A percentile compares a stretch with the other conserved stretches of the same genome.
Evolutionary conservation across 2,888 invertebrate genomes (phyloP).

Genomic region (Stratiomys singularior): DNA sequence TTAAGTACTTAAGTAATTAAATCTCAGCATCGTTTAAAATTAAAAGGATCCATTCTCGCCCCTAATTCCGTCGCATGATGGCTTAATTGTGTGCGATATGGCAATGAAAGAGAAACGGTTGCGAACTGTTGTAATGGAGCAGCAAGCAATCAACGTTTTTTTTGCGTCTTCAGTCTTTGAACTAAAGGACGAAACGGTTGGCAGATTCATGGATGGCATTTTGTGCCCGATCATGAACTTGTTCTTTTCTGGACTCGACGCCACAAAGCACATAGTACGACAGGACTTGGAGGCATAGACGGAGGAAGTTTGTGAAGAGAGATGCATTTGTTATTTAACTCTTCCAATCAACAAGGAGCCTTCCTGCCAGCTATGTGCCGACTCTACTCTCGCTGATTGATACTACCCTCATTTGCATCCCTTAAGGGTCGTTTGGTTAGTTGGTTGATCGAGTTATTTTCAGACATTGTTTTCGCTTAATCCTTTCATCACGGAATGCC

Average conservation of each 20-base stretch:
- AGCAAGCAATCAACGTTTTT: neutral
- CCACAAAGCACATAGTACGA: neutral
- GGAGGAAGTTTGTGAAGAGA: too few relatives aligned
- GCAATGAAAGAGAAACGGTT: neutral
- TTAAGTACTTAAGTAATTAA: slow-evolving; percentile 41
- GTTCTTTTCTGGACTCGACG: neutral
- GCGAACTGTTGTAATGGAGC: neutral
- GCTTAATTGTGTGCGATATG: slow-evolving; percentile 31
- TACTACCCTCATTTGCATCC: slow-evolving; percentile 9
- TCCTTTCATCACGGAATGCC: neutral
- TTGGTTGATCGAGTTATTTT: neutral
- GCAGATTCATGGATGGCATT: neutral
- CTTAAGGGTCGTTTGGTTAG: neutral
- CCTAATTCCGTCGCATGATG: slow-evolving; percentile 29
- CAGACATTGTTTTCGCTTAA: neutral
- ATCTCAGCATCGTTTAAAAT: slow-evolving; percentile 39
- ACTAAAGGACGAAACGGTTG: too few relatives aligned
- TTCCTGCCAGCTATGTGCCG: neutral
- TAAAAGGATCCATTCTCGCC: slow-evolving; percentile 33
- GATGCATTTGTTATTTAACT: neutral
- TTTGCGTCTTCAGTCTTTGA: too few relatives aligned
- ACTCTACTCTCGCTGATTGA: neutral
- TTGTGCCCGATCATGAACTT: neutral
- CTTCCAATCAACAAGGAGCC: neutral
- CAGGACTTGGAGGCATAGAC: too few relatives aligned